Conservation (phyloP, 1,140 invertebrate species). For the Conus ventricosus region DNA sequence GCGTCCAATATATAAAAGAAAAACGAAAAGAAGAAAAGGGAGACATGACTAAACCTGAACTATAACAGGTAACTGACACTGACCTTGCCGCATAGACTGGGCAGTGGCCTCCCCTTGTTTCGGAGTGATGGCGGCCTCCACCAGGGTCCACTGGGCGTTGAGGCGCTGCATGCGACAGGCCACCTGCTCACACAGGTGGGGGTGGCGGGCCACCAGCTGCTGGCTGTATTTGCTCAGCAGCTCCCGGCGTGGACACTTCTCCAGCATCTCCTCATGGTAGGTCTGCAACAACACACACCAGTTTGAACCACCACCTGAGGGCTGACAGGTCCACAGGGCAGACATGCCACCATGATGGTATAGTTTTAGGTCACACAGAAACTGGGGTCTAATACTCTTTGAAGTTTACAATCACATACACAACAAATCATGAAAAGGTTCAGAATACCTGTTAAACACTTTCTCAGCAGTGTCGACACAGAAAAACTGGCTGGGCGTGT, state of each 20-base stretch:
- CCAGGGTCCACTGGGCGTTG: slow-evolving; percentile 86
- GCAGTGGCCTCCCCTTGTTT: slow-evolving; percentile 59
- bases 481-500: no score
- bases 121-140: slow-evolving; percentile 78
- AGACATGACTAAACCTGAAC: no score
- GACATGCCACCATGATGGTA: not conserved
- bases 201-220: slow-evolving; percentile 83
- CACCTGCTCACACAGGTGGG: slow-evolving; percentile 86
- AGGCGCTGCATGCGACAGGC: slow-evolving; percentile 83
- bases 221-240: slow-evolving; percentile 87
- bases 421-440: no score
- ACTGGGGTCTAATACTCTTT: no score
- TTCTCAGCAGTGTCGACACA: no score
- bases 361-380: not conserved
- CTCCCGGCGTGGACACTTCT: slow-evolving; percentile 82
- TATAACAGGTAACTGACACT: not conserved
- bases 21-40: no score
- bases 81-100: slow-evolving; percentile 70
- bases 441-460: no score
- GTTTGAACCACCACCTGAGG: not conserved
- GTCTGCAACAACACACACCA: slow-evolving; percentile 76
- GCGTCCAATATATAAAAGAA: no score
- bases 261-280: slow-evolving; percentile 84
- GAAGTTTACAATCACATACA: no score
- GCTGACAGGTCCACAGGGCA: not conserved